Base-by-base conservation (phyloP, 2,888 invertebrate species). In the Scaptomyza caliginosa region DNA sequence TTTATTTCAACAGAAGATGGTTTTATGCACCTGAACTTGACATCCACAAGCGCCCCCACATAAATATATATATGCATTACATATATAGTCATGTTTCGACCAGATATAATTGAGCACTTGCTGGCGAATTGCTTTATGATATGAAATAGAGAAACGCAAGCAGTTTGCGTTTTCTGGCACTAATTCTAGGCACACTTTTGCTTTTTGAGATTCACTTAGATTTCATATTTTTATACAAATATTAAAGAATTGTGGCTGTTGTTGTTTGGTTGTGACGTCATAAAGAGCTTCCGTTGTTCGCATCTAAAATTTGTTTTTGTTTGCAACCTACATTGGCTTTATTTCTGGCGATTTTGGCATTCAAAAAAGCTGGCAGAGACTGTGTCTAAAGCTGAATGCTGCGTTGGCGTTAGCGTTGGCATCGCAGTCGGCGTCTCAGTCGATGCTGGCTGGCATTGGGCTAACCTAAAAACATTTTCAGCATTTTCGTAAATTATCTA, bases 261-360 rank as follows among this genome's bases (percentile, higher is more conserved):
- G 39, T 28, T 51, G 52, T 52, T 19, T 24, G 49, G 45, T 42
- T 26, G 58, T 82, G 81, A 85, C 81, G 88, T 82, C 87, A 87
- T 63, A 16, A 5, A 54, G 51, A 39, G 62, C 59, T 87, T 87
- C 88, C 88, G 75, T 64, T 69, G 82, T 57, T 62, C 60, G 64
- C 51, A 65, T 58, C 57, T 76, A 83, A 63, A 63, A 76, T 79
- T 58, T 83, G 69, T 75, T 67, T 68, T 64, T 66, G 57, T 28
- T 19, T 49, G 43, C 64, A 50, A 52, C 60, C 87, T 63, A 74
- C 78, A 67, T 68, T 67, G 64, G 43, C 59, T 63, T 82, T 82
- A 81, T 81, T 81, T 81, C 78, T 45, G 78, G 82, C 72, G 81
- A 86, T 86, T 86, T 70, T 84, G 70, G 75, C 82, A 81, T 77